Evolutionary conservation across 2,797 vertebrate genomes (phyloP).

Genomic region (Cryptoprocta ferox): DNA sequence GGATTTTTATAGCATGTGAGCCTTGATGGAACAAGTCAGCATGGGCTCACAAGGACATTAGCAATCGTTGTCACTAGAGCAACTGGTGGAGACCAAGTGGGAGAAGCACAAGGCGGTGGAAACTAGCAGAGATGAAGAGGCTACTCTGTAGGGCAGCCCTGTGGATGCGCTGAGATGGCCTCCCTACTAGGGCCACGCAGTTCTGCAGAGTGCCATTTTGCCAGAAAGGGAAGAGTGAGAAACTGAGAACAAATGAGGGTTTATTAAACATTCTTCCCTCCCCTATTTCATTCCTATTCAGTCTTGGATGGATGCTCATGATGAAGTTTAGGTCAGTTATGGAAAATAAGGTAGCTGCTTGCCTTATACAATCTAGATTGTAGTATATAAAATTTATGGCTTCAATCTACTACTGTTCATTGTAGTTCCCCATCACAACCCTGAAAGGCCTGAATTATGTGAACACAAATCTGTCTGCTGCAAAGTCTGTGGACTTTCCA

Average conservation of each 20-base stretch:
- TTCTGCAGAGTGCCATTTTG: background rate
- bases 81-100: background rate
- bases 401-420: background rate
- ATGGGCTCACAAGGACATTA: no score
- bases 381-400: background rate
- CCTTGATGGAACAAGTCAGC: background rate
- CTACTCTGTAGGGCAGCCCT: no score
- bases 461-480: background rate
- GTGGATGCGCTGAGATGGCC: background rate
- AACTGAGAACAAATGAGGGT: background rate
- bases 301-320: background rate
- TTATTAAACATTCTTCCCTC: background rate
- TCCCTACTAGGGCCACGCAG: no score
- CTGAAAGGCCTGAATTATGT: background rate
- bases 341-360: background rate
- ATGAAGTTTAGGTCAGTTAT: background rate
- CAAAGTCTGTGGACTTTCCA: background rate
- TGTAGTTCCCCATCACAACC: background rate
- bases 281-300: background rate
- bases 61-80: no score
- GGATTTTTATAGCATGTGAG: background rate
- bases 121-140: background rate
- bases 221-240: background rate
- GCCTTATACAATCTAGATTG: background rate
- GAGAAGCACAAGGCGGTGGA: no score